These are phyloP conservation scores for Microtus montanus DNA, from an alignment of 2,113 vertebrate species.

Conservation along the genomic window DNA sequence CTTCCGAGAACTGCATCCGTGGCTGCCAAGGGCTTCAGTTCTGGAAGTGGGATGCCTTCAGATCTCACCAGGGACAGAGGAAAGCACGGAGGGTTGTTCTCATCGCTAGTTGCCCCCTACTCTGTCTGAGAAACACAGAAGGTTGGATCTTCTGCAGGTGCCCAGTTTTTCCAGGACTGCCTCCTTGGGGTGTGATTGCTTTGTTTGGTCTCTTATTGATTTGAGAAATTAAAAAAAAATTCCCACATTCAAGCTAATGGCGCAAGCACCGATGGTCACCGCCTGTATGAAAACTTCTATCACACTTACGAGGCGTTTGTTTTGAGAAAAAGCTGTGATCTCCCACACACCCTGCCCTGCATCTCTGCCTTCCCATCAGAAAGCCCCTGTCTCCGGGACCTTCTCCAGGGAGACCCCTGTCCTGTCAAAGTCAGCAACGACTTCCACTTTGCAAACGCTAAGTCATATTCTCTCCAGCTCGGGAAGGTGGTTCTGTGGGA, in stretches of 20 bases:
- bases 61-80: background rate
- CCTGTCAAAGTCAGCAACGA: background rate
- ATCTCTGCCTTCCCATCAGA: background rate
- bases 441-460: background rate
- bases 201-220: background rate
- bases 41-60: background rate
- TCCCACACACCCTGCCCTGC: background rate
- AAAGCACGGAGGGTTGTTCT: background rate
- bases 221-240: background rate
- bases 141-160: background rate
- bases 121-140: background rate
- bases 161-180: background rate
- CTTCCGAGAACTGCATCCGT: background rate
- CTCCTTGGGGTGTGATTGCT: background rate
- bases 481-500: background rate
- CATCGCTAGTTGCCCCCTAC: background rate
- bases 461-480: background rate
- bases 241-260: background rate
- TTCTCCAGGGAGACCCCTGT: background rate
- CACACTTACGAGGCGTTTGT: background rate
- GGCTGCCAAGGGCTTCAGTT: background rate
- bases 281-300: background rate
- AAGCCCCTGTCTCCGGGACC: background rate
- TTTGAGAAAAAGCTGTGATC: background rate
- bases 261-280: too few relatives aligned